These are phyloP conservation scores for Rhyacophila evoluta DNA, from an alignment of 2,888 invertebrate species.

Conservation along the genomic window DNA sequence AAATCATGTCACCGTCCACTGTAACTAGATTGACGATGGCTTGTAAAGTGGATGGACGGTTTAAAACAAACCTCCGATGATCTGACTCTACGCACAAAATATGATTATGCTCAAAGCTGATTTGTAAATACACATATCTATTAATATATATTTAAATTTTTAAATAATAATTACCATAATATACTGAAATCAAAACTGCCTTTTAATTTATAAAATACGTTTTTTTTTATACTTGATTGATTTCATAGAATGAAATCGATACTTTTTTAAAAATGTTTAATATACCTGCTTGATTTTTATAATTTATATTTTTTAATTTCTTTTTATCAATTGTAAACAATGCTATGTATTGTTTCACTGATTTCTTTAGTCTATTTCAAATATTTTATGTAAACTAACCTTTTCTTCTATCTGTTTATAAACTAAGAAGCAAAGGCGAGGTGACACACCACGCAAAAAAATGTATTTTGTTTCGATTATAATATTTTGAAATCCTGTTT, in stretches of 20 bases:
- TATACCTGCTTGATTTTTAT: neutral
- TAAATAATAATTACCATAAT: neutral
- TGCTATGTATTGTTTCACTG: neutral
- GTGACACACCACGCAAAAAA: neutral
- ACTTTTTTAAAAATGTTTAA: neutral
- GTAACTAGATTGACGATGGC: too few relatives aligned
- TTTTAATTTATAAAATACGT: neutral
- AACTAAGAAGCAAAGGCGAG: conserved; percentile 14
- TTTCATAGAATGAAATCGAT: neutral
- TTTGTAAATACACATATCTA: conserved; percentile 14
- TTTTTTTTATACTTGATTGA: neutral
- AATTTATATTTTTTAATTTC: neutral
- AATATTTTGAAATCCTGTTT: neutral
- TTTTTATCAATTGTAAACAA: neutral
- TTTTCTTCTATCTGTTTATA: neutral
- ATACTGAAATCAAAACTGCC: neutral
- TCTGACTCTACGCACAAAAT: neutral
- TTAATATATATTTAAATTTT: neutral
- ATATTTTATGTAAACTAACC: neutral
- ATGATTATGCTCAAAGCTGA: conserved; percentile 10
- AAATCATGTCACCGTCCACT: too few relatives aligned
- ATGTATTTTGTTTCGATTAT: conserved; percentile 5
- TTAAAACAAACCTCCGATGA: neutral
- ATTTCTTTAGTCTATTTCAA: neutral
- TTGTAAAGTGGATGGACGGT: too few relatives aligned